These are phyloP conservation scores for Euplexia lucipara DNA, from an alignment of 2,888 invertebrate genomes.

Conservation along the genomic window DNA sequence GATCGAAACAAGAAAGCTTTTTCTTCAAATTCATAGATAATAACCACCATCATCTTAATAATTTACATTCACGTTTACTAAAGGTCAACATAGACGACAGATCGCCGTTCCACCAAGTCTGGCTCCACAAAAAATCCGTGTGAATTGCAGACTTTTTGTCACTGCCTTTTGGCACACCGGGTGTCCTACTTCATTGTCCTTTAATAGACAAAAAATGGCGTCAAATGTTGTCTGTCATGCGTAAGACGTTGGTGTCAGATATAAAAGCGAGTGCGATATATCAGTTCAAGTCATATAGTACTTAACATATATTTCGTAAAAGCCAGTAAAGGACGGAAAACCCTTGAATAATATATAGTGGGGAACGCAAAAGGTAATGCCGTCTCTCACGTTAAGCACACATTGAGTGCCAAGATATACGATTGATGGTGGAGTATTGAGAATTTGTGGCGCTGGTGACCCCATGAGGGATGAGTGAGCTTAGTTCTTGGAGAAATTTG, in stretches of 20 bases:
- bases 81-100: too few species aligned
- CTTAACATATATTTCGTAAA: constrained; percentile 28
- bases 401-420: constrained; percentile 50
- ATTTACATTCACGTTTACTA: too few species aligned
- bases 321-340: constrained; percentile 28
- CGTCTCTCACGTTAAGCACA: constrained; percentile 45
- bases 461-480: background rate
- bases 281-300: constrained; percentile 27
- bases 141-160: constrained; percentile 24
- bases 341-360: constrained; percentile 50
- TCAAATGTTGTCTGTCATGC: constrained; percentile 7
- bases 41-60: too few species aligned
- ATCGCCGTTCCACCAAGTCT: too few species aligned
- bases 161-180: constrained; percentile 9
- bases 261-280: constrained; percentile 15
- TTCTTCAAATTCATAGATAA: too few species aligned
- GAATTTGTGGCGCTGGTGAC: constrained; percentile 44
- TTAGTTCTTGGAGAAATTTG: background rate
- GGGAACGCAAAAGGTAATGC: constrained; percentile 51
- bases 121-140: constrained; percentile 25
- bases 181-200: constrained; percentile 10
- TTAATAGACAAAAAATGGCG: constrained; percentile 3
- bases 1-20: too few species aligned
- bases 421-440: constrained; percentile 43
- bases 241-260: constrained; percentile 30